A percentile compares a stretch with the other conserved stretches of the same genome.
These are phyloP conservation scores for Poicephalus meyeri DNA, from an alignment of 2,113 vertebrate species.

Conservation along the genomic window DNA sequence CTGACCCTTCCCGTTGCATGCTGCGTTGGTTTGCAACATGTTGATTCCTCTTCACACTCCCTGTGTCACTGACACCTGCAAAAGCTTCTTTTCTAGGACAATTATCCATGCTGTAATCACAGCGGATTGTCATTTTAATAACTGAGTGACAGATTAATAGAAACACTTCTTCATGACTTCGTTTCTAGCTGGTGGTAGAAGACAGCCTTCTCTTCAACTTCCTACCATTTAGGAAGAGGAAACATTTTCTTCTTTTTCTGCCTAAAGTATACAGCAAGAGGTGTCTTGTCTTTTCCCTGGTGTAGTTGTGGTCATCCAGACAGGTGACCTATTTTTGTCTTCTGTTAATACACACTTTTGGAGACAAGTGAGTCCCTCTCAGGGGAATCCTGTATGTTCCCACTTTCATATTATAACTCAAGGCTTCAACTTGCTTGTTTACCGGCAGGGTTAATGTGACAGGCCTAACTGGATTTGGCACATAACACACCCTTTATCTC, in stretches of 20 bases:
- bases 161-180: neutral
- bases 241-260: neutral
- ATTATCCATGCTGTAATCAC: neutral
- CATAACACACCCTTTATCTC: constrained; percentile 55
- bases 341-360: neutral
- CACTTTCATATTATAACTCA: constrained; percentile 18
- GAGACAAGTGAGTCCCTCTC: neutral
- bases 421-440: neutral
- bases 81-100: neutral
- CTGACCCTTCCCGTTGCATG: neutral
- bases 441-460: neutral
- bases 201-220: neutral
- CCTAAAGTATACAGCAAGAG: neutral
- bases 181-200: neutral
- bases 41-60: neutral
- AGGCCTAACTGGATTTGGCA: constrained; percentile 50
- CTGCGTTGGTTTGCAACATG: neutral
- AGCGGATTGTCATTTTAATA: neutral
- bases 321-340: neutral
- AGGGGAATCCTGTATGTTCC: neutral
- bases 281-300: neutral
- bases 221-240: neutral
- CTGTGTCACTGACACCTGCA: neutral
- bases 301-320: neutral
- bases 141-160: neutral